phyloP scores from a whole-genome alignment of 2,797 vertebrate genomes.

The Acanthurus lineatus region DNA sequence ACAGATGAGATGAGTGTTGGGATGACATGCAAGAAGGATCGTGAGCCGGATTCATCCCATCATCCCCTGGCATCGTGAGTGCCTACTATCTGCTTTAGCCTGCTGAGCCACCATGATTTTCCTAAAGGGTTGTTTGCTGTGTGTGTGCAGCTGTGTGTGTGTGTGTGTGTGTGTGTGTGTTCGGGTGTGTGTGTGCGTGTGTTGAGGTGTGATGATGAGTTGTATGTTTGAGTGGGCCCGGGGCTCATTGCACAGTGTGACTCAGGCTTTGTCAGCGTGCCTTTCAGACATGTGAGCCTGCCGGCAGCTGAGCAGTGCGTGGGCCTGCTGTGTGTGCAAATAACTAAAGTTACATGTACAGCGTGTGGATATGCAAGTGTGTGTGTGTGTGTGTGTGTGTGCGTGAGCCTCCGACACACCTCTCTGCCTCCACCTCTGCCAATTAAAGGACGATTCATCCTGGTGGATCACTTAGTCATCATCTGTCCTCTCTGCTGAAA shows the following conservation, averaged over 20 bases:
- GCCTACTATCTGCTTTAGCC: conserved; percentile 57
- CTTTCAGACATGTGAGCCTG: conserved; percentile 49
- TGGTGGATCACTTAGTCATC: conserved; percentile 30
- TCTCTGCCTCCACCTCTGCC: conserved; percentile 28
- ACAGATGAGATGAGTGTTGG: conserved; percentile 13
- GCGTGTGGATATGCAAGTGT: not conserved
- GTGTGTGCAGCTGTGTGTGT: conserved; percentile 14
- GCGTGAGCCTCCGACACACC: not conserved
- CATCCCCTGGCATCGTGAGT: conserved; percentile 53
- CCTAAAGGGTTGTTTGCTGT: conserved; percentile 19
- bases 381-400: conserved; percentile 1
- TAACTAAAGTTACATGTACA: conserved; percentile 1
- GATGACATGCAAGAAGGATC: conserved; percentile 51
- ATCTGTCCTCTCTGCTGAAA: conserved; percentile 14
- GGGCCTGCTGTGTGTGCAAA: conserved; percentile 50
- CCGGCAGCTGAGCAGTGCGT: conserved; percentile 25
- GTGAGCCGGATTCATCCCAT: conserved; percentile 56
- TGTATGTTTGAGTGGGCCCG: conserved; percentile 47
- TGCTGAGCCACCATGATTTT: conserved; percentile 41
- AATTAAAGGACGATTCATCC: conserved; percentile 33
- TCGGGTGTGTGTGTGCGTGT: conserved; percentile 12
- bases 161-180: conserved; percentile 5
- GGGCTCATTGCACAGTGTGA: conserved; percentile 55
- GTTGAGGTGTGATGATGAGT: conserved; percentile 51
- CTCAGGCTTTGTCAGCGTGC: conserved; percentile 53